Evolutionary conservation across 2,113 vertebrate species (phyloP), one percentile per base, ranked within the genome.

Genomic region (Eurystomus gularis): DNA sequence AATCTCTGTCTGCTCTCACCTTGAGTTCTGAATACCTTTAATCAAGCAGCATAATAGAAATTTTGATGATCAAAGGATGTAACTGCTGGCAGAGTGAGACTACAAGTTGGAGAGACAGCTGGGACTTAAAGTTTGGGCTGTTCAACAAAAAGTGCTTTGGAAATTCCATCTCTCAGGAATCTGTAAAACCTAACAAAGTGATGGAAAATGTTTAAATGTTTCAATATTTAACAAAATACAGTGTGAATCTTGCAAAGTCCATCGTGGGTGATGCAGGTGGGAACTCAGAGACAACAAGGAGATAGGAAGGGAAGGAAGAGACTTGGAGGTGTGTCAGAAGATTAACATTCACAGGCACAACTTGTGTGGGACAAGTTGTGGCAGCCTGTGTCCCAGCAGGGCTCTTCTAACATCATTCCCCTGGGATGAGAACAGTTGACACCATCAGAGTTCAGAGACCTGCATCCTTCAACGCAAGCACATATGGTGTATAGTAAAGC

Each of bases 21-120:
- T 95, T 91, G 93, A 87, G 11, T 46, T 91, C 72, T 94, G 83
- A 91, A 89, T 82, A 89, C 54, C 85, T 97, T 97, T 97, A 97
- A 97, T 95, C 93, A 93, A 72, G 70, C 70, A 80, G 42, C 24
- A 25, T 84, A 94, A 92, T 48, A 39, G 87, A 94, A 90, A 72
- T 81, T 65, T 49, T 51, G 49, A 80, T 5, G 79, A 96, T 95
- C 95, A 97, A 96, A 96, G 92, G 75, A 70, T 88, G 55, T 71
- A 94, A 91, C 86, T 92, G 76, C 69, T 91, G 68, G 31, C 10
- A 7, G 49, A 58, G 70, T 49, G 73, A 92, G 93, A 87, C 79
- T 83, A 75, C 33, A 91, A 69, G 82, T 72, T 91, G 60, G 19
- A 83, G 78, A 96, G 89, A 75, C 82, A 95, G 87, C 82, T 91